Conservation (phyloP, 2,113 vertebrate genomes). For the Eulemur rufifrons region DNA sequence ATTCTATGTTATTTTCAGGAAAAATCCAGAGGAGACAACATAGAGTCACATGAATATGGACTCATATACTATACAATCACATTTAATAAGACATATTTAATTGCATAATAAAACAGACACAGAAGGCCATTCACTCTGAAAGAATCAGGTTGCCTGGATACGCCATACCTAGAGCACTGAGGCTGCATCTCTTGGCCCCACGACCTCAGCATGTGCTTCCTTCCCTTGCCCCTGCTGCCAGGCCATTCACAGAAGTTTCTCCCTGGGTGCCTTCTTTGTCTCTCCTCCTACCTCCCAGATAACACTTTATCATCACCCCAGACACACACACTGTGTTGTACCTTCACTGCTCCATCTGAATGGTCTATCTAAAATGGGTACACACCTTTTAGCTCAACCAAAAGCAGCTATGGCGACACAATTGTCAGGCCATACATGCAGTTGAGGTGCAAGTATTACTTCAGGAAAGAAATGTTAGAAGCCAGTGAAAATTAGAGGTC, state of each 20-base stretch:
- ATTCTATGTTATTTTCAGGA: constrained; percentile 38
- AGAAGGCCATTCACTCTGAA: constrained; percentile 11
- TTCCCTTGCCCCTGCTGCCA: neutral
- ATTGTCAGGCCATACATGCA: constrained; percentile 16
- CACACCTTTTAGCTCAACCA: neutral
- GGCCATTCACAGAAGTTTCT: constrained; percentile 35
- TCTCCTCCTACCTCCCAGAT: neutral
- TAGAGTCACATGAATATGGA: neutral
- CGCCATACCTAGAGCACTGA: neutral
- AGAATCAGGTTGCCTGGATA: neutral
- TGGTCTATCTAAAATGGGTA: neutral
- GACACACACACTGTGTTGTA: neutral
- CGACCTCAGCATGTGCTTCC: neutral
- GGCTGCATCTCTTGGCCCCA: neutral
- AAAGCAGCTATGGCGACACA: neutral
- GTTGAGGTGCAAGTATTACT: neutral
- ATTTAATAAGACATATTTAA: constrained; percentile 44
- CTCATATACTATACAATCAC: neutral
- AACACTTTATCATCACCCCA: neutral
- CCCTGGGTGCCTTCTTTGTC: constrained; percentile 25
- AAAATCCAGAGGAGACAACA: constrained; percentile 37
- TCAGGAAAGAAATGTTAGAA: constrained; percentile 50
- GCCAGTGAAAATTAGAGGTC: neutral
- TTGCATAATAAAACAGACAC: neutral
- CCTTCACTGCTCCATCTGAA: neutral